Base-by-base conservation (phyloP, 2,113 vertebrate species). In the Oxygymnocypris stewartii region DNA sequence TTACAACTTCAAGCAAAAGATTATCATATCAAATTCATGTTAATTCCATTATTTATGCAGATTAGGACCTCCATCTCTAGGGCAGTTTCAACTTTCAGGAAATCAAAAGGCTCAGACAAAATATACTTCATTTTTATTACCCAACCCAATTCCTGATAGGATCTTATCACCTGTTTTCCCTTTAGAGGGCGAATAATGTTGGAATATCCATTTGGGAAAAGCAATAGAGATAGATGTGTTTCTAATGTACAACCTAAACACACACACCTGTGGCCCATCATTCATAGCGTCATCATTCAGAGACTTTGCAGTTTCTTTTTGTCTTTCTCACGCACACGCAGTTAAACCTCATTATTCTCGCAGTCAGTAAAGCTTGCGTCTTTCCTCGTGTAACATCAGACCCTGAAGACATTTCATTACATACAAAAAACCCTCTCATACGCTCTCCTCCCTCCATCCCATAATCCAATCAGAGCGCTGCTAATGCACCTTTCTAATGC, bases 391-490 rank as follows among this genome's bases (percentile, higher is more conserved):
- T 93, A 97, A 97, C 84, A 94, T 69, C 69, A 89, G 93, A 96
- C 96, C 95, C 94, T 95, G 94, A 94, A 94, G 94, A 97, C 95
- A 95, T 95, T 97, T 97, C 94, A 96, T 97, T 96, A 96, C 23
- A 84, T 87, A 89, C 90, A 89, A 87, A 95, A 42, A 91, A 89
- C 90, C 88, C 93, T 54, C 54, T 75, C 93, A 91, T 93, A 93
- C 59, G 57, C 84, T 82, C 71, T 83, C 75, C 86, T 86, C 86
- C 88, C 78, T 86, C 84, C 31, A 94, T 90, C 93, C 93, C 92
- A 90, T 96, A 97, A 97, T 95, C 95, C 92, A 96, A 95, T 97
- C 95, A 95, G 91, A 94, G 89, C 89, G 87, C 92, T 92, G 94
- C 89, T 95, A 97, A 96, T 96, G 96, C 90, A 96, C 94, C 93